Conservation (phyloP, 2,888 invertebrate species). For the Listrodromus nycthemerus region DNA sequence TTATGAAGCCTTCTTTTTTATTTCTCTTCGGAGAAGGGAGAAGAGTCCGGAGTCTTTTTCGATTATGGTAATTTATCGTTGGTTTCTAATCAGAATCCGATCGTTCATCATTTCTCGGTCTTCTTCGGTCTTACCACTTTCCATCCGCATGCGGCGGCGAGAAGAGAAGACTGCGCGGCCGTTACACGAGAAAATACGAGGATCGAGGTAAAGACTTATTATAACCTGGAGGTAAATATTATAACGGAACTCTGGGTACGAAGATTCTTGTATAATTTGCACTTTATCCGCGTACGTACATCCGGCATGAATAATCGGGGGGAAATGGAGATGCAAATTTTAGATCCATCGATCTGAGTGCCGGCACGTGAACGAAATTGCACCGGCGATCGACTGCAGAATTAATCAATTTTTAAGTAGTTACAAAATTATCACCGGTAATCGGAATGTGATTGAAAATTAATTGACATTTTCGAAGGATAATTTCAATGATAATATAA, state of each 20-base stretch:
- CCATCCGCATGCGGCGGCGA: constrained; percentile 1
- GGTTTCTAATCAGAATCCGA: constrained; percentile 66
- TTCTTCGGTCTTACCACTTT: constrained; percentile 26
- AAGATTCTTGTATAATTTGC: constrained; percentile 47
- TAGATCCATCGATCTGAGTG: not conserved
- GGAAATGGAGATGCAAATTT: not conserved
- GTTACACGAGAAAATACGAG: constrained; percentile 65
- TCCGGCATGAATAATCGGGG: constrained; percentile 5
- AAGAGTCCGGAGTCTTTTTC: constrained; percentile 60
- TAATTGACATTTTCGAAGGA: not conserved
- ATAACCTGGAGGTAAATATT: constrained; percentile 59
- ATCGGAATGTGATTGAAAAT: not conserved
- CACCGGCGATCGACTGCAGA: not conserved
- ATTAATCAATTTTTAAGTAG: not conserved
- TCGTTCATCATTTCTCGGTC: constrained; percentile 64
- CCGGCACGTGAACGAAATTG: not conserved
- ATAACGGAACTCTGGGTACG: constrained; percentile 29
- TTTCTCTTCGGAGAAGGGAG: constrained; percentile 33
- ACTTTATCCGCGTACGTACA: constrained; percentile 6
- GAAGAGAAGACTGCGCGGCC: constrained; percentile 42
- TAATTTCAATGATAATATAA: not conserved
- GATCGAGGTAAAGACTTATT: constrained; percentile 61
- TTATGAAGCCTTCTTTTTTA: constrained; percentile 49
- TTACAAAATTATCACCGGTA: not conserved
- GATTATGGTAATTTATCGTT: constrained; percentile 66